phyloP scores from a whole-genome alignment of 2,888 invertebrate species.

The Drosophila affinis region DNA sequence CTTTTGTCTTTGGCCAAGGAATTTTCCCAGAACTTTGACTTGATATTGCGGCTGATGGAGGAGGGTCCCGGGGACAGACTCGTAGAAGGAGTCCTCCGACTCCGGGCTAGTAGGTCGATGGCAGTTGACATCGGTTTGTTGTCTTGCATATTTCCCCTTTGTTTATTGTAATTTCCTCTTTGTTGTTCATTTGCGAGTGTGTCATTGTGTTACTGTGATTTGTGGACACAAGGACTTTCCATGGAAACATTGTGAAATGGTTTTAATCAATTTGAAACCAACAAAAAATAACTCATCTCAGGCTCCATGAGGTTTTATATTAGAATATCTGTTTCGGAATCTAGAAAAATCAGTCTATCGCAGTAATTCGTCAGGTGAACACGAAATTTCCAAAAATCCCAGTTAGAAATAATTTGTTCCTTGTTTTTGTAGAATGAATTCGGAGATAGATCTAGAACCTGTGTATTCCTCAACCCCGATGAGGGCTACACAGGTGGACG shows the following conservation, averaged over 20 bases:
- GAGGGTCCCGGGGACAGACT: slow-evolving; percentile 16
- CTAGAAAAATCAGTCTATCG: not conserved
- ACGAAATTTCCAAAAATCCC: no score
- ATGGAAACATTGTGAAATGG: not conserved
- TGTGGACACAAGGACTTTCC: slow-evolving; percentile 5
- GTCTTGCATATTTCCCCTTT: slow-evolving; percentile 36
- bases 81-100: not conserved
- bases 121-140: slow-evolving; percentile 62
- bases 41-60: slow-evolving; percentile 15
- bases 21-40: slow-evolving; percentile 34
- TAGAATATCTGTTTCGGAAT: not conserved
- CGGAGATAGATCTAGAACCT: not conserved
- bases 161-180: slow-evolving; percentile 36
- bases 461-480: not conserved
- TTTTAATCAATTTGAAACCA: not conserved
- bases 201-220: slow-evolving; percentile 40
- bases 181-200: slow-evolving; percentile 35
- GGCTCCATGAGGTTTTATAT: not conserved
- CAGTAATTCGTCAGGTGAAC: no score
- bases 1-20: slow-evolving; percentile 46
- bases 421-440: not conserved
- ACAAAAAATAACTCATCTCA: not conserved
- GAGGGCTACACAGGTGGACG: not conserved
- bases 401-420: not conserved
- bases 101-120: slow-evolving; percentile 40